Percentiles rank a stretch among this genome's conserved stretches.
Evolutionary conservation across 1,140 invertebrate species (phyloP).

Genomic region (Drosophila guanche): DNA sequence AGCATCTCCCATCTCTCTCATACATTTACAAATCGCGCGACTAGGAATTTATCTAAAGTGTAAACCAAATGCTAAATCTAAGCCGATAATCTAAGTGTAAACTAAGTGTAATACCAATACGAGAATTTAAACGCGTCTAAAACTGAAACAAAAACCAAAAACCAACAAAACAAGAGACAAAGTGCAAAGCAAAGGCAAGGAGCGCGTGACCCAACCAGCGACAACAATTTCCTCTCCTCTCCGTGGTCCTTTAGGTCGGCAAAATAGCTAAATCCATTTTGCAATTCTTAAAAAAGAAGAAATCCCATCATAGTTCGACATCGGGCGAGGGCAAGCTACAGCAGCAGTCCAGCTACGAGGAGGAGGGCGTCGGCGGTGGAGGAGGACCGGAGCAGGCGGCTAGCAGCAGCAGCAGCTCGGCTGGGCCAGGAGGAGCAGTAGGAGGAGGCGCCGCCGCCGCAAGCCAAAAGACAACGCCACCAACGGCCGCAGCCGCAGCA

Average conservation of each 20-base stretch:
- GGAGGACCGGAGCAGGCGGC: constrained; percentile 63
- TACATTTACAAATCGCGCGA: constrained; percentile 34
- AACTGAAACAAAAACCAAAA: constrained; percentile 15
- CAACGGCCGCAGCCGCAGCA: constrained; percentile 22
- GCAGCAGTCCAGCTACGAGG: constrained; percentile 78
- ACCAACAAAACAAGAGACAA: constrained; percentile 18
- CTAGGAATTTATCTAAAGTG: constrained; percentile 50
- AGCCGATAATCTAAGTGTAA: constrained; percentile 70
- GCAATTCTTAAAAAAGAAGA: constrained; percentile 83
- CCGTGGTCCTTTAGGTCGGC: constrained; percentile 68
- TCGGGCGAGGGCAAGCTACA: constrained; percentile 68
- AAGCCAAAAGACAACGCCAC: constrained; percentile 59
- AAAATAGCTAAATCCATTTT: constrained; percentile 83
- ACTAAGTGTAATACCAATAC: constrained; percentile 63
- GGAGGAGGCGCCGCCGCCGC: constrained; percentile 55
- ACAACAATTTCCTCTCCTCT: constrained; percentile 42
- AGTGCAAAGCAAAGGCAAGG: constrained; percentile 29
- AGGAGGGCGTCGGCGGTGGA: constrained; percentile 71
- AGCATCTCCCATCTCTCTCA: constrained; percentile 49
- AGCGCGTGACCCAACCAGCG: constrained; percentile 30
- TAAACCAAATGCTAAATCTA: constrained; percentile 79
- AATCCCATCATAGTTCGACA: constrained; percentile 78
- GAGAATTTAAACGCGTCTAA: constrained; percentile 55
- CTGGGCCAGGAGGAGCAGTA: constrained; percentile 3
- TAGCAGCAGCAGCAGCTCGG: constrained; percentile 58